phyloP scores from a whole-genome alignment of 2,113 vertebrate genomes.

The Nestor notabilis region DNA sequence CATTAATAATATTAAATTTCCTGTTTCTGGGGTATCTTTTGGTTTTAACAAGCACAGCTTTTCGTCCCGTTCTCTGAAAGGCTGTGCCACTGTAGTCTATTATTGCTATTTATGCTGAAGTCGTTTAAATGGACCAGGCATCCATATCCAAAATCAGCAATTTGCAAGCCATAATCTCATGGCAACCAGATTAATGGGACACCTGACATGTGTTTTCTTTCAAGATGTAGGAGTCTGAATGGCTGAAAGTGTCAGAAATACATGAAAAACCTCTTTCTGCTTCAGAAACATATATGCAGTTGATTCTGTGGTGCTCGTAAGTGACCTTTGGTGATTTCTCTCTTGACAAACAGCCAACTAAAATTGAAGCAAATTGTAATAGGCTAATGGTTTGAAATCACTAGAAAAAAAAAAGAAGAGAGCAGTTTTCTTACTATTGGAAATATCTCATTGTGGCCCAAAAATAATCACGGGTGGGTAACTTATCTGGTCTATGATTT shows the following conservation, averaged over 20 bases:
- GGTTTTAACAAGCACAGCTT: constrained; percentile 38
- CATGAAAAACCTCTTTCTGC: background rate
- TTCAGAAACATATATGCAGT: background rate
- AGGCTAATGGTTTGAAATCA: background rate
- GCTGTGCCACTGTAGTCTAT: background rate
- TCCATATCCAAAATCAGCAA: constrained; percentile 65
- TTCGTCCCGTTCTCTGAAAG: constrained; percentile 9
- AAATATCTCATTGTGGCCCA: background rate
- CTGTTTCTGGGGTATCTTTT: constrained; percentile 47
- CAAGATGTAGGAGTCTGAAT: constrained; percentile 2
- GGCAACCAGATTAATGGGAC: constrained; percentile 51
- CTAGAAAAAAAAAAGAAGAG: background rate
- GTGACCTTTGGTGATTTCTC: background rate
- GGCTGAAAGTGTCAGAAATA: constrained; percentile 36
- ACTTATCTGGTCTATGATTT: constrained; percentile 7
- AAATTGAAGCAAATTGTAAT: background rate
- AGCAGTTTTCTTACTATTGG: background rate
- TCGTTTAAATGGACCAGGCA: constrained; percentile 3
- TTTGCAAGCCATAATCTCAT: constrained; percentile 63
- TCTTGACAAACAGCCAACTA: background rate
- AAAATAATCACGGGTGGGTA: constrained; percentile 12
- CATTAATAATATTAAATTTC: constrained; percentile 67
- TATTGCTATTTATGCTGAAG: constrained; percentile 51
- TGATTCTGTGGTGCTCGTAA: background rate
- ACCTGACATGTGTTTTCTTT: constrained; percentile 68